Conservation (phyloP, 1,140 invertebrate genomes). For the Pseudomyrmex flavicornis region DNA sequence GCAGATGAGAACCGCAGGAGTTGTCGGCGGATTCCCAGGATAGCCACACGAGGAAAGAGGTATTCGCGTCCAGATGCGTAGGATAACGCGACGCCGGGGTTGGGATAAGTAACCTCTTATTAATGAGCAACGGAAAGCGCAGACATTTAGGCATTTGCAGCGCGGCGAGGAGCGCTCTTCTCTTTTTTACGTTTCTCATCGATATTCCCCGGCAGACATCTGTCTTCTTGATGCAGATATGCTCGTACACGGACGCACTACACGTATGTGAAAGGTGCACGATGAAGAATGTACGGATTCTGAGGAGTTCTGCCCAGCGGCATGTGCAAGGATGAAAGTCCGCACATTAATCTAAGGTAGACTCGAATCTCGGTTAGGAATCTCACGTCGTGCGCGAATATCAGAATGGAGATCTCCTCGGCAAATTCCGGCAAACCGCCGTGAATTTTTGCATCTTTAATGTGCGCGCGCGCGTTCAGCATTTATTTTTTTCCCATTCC, state of each 20-base stretch:
- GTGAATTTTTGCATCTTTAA: slow-evolving; percentile 56
- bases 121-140: slow-evolving; percentile 62
- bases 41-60: slow-evolving; percentile 52
- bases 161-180: background rate
- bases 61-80: slow-evolving; percentile 41
- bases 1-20: slow-evolving; percentile 58
- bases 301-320: slow-evolving; percentile 29
- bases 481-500: background rate
- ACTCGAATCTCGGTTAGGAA: slow-evolving; percentile 62
- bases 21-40: slow-evolving; percentile 49
- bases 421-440: slow-evolving; percentile 34
- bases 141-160: slow-evolving; percentile 61
- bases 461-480: slow-evolving; percentile 16
- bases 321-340: slow-evolving; percentile 45
- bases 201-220: slow-evolving; percentile 10
- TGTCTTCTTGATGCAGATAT: slow-evolving; percentile 17
- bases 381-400: slow-evolving; percentile 53
- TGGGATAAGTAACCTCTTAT: slow-evolving; percentile 68
- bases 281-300: slow-evolving; percentile 20
- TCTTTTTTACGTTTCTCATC: slow-evolving; percentile 22
- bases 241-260: background rate
- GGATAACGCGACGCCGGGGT: slow-evolving; percentile 25
- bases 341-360: slow-evolving; percentile 63
- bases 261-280: background rate
- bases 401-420: slow-evolving; percentile 41